A percentile compares a stretch with the other conserved stretches of the same genome.
Conservation (phyloP, 1,140 invertebrate genomes). For the Scaptomyza pallida region DNA sequence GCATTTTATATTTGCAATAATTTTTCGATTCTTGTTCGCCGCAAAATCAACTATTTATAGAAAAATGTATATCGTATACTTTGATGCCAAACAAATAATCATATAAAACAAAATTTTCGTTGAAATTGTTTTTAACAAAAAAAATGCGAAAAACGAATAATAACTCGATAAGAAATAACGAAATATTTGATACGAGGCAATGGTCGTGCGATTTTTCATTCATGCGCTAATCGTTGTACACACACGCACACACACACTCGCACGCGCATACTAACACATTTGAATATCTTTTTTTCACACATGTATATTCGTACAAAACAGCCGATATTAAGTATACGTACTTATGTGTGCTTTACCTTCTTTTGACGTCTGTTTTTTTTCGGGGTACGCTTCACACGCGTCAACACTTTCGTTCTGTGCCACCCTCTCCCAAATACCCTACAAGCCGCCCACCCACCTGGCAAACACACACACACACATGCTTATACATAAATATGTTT, state of each 20-base stretch:
- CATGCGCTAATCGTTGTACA: constrained; percentile 69
- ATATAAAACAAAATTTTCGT: constrained; percentile 41
- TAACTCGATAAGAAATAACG: constrained; percentile 4
- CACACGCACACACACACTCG: constrained; percentile 17
- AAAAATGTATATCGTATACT: constrained; percentile 29
- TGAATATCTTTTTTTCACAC: constrained; percentile 34
- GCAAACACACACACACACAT: background rate
- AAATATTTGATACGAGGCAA: constrained; percentile 30
- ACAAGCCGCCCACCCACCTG: constrained; percentile 27
- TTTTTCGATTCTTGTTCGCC: constrained; percentile 32
- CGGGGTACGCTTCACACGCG: constrained; percentile 52
- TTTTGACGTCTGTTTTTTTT: constrained; percentile 44
- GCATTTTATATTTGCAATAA: constrained; percentile 55
- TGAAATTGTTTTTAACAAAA: constrained; percentile 7
- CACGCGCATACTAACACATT: constrained; percentile 26
- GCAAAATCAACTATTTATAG: background rate
- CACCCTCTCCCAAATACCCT: background rate
- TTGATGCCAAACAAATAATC: constrained; percentile 51
- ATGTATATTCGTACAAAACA: background rate
- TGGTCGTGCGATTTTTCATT: constrained; percentile 74
- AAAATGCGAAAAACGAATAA: constrained; percentile 19
- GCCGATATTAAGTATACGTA: constrained; percentile 24
- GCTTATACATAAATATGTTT: constrained; percentile 25
- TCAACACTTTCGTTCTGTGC: constrained; percentile 38
- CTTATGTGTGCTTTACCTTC: constrained; percentile 46